A percentile compares a stretch with the other conserved stretches of the same genome.
Evolutionary conservation across 2,113 vertebrate genomes (phyloP).

Genomic region (Onychostoma macrolepis): DNA sequence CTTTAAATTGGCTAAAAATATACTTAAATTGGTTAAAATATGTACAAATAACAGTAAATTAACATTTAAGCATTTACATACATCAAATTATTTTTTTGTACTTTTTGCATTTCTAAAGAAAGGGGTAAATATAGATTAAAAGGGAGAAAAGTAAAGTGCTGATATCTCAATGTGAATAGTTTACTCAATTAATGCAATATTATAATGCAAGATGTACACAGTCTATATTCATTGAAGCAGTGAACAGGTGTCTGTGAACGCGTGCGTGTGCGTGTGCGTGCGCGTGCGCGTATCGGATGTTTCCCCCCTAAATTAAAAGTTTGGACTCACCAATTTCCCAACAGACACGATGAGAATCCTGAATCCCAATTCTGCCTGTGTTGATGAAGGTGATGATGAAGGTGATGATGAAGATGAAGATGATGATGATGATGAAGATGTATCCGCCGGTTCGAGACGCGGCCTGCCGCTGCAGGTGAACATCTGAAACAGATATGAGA

Average conservation of each 20-base stretch:
- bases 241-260: background rate
- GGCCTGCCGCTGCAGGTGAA: slow-evolving; percentile 50
- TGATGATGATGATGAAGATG: background rate
- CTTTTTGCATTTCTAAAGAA: background rate
- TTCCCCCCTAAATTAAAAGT: background rate
- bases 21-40: no score
- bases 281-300: background rate
- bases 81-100: no score
- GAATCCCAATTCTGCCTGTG: background rate
- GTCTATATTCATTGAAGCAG: background rate
- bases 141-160: background rate
- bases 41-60: no score
- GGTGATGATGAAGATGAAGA: background rate
- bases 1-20: background rate
- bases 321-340: background rate
- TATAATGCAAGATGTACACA: background rate
- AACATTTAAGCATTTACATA: no score
- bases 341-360: background rate
- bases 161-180: background rate
- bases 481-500: slow-evolving; percentile 60
- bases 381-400: background rate
- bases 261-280: background rate
- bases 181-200: background rate
- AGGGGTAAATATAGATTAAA: background rate
- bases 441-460: background rate